Evolutionary conservation across 2,797 vertebrate species (phyloP).

Genomic region (Sebastes nivosus): DNA sequence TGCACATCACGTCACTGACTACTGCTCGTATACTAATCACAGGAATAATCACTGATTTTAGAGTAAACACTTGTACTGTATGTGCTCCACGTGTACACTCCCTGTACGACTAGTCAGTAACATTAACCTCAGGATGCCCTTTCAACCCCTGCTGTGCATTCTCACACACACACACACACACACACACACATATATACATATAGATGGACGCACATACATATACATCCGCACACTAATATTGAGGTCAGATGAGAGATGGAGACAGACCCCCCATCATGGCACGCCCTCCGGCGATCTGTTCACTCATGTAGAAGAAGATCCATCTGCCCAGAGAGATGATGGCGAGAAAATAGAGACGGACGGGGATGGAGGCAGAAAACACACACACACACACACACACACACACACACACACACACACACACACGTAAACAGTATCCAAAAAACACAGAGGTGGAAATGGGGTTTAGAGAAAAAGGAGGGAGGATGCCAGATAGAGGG

Average conservation of each 20-base stretch:
- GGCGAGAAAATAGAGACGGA: constrained; percentile 31
- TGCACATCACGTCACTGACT: background rate
- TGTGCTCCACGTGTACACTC: background rate
- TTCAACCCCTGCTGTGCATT: constrained; percentile 36
- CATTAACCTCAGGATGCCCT: constrained; percentile 55
- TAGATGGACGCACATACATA: constrained; percentile 4
- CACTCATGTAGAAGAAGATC: constrained; percentile 73
- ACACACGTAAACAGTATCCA: background rate
- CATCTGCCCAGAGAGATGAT: constrained; percentile 73
- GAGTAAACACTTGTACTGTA: background rate
- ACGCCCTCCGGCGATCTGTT: constrained; percentile 70
- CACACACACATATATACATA: background rate
- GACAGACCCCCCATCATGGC: constrained; percentile 61
- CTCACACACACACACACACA: background rate
- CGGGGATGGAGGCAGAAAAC: background rate
- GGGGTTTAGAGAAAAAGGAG: constrained; percentile 42
- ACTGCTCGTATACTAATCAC: background rate
- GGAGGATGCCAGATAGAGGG: constrained; percentile 39
- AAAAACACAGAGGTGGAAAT: constrained; percentile 54
- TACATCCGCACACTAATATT: constrained; percentile 55
- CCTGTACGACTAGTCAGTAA: constrained; percentile 11
- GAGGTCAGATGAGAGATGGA: constrained; percentile 74
- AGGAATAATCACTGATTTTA: background rate
- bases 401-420: background rate
- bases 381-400: background rate